Evolutionary conservation across 2,888 invertebrate species (phyloP), one percentile per base, ranked within the genome.

Genomic region (Aphidoletes aphidimyza): DNA sequence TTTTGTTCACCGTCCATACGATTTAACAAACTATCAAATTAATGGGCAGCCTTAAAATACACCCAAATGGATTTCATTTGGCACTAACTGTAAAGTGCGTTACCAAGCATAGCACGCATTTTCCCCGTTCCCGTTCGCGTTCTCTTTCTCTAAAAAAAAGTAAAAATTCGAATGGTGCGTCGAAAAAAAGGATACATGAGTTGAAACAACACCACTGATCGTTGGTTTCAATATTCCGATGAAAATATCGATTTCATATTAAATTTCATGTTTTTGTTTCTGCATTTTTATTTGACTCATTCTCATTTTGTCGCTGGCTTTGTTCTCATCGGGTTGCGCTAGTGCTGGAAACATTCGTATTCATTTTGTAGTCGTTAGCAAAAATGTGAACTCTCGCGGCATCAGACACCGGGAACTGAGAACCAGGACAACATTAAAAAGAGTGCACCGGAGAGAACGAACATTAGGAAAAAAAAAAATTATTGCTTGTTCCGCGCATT

Each of bases 401-500:
- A 39, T 39, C 39, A 54, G n/a, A n/a, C n/a, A n/a, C 54, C n/a
- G 54, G 22, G 54, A 54, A 54, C 54, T 26, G 1, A 26, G 19
- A 54, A n/a, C 26, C 17, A 54, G 54, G 54, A 54, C 54, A 54
- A 26, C 5, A 47, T 2, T 9, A 47, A 19, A 47, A 19, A 47
- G 19, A 47, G 2, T 11, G 19, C 19, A 19, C 17, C 2, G 17
- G 22, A 17, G 11, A 2, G 26, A 54, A n/a, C 54, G 22, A 54
- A 54, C n/a, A 54, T 42, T n/a, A n/a, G 14, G 5, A 5, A 54
- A 54, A n/a, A 54, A 69, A 69, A 34, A 69, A 69, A 69, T 30
- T 69, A 69, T 69, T 69, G 69, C 69, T 69, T 69, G 69, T 69
- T 69, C 69, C 69, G 69, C 69, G 69, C 34, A 69, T 69, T 69